phyloP scores from a whole-genome alignment of 2,888 invertebrate genomes.

The Itoplectis maculator region DNA sequence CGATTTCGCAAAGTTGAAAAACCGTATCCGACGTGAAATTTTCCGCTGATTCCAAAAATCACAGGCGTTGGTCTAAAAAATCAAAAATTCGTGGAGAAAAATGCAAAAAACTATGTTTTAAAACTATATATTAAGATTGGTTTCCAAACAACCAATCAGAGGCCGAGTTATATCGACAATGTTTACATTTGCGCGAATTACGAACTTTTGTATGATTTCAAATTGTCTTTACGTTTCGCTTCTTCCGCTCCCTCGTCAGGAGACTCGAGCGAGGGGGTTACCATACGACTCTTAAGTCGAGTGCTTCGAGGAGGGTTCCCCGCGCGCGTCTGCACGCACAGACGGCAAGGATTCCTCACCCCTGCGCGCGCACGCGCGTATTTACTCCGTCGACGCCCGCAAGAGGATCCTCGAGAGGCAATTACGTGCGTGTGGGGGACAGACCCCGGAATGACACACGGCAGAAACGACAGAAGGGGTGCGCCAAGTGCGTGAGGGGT shows the following conservation, averaged over 20 bases:
- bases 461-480: slow-evolving; percentile 50
- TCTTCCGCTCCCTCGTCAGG: slow-evolving; percentile 66
- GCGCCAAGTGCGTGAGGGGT: slow-evolving; percentile 45
- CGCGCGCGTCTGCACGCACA: slow-evolving; percentile 24
- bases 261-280: slow-evolving; percentile 62
- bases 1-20: too few species aligned
- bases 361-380: slow-evolving; percentile 45
- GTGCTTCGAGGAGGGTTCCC: slow-evolving; percentile 26
- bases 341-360: slow-evolving; percentile 27
- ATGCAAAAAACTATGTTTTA: too few species aligned
- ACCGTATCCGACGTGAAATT: too few species aligned
- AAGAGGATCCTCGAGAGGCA: slow-evolving; percentile 65
- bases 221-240: slow-evolving; percentile 25
- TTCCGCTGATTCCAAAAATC: too few species aligned
- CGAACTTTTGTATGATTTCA: too few species aligned
- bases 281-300: slow-evolving; percentile 72
- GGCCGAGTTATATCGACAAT: too few species aligned
- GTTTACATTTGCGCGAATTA: too few species aligned
- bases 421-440: slow-evolving; percentile 56
- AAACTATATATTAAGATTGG: too few species aligned
- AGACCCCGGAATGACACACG: slow-evolving; percentile 45
- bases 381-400: slow-evolving; percentile 60
- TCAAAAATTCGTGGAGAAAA: too few species aligned
- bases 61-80: too few species aligned
- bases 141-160: too few species aligned